Evolutionary conservation across 2,888 invertebrate species (phyloP).

Genomic region (Hemaris fuciformis): DNA sequence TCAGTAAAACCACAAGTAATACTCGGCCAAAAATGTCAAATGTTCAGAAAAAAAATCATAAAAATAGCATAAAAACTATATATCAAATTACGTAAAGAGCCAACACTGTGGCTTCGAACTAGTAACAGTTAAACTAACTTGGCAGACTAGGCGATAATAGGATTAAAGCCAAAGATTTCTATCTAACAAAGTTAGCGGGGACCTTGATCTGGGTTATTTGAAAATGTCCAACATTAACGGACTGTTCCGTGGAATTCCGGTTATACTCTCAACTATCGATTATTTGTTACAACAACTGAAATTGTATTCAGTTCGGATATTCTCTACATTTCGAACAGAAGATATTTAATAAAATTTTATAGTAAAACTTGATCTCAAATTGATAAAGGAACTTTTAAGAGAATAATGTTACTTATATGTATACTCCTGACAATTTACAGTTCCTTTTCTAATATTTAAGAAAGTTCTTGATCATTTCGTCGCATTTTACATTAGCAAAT

Average conservation of each 20-base stretch:
- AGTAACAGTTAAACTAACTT: constrained; percentile 5
- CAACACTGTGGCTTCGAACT: not conserved
- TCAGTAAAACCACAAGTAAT: no score
- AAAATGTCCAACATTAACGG: constrained; percentile 1
- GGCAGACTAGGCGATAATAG: constrained; percentile 4
- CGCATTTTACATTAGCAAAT: no score
- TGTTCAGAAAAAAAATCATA: no score
- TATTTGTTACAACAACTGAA: not conserved
- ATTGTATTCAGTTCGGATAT: not conserved
- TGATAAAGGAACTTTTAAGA: no score
- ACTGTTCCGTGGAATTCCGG: not conserved
- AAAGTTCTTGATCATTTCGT: no score
- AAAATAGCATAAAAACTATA: not conserved
- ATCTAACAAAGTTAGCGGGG: not conserved
- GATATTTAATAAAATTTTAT: no score
- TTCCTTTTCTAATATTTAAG: no score
- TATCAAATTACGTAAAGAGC: not conserved
- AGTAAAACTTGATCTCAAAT: no score
- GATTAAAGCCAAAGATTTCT: constrained; percentile 9
- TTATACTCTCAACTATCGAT: not conserved
- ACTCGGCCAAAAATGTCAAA: no score
- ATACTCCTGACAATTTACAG: no score
- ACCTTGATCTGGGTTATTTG: constrained; percentile 12
- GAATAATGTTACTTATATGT: no score
- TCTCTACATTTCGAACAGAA: no score